phyloP scores from a whole-genome alignment of 2,797 vertebrate genomes.

The Labroides dimidiatus region DNA sequence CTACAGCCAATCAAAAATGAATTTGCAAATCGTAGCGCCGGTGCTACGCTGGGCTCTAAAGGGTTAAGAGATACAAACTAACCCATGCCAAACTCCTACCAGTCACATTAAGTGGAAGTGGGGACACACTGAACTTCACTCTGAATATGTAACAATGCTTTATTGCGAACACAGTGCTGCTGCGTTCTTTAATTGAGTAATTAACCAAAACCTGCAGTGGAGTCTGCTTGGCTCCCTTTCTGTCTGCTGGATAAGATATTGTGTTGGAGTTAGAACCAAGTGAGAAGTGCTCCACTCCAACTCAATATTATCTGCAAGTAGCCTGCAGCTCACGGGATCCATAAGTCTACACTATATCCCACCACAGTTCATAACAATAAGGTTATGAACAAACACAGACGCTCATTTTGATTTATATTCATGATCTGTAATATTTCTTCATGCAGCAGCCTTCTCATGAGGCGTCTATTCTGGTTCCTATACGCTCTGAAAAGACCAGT shows the following conservation, averaged over 20 bases:
- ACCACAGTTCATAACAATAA: conserved; percentile 43
- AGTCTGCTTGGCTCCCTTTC: conserved; percentile 16
- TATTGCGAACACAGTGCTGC: conserved; percentile 53
- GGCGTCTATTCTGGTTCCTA: conserved; percentile 9
- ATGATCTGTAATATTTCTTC: conserved; percentile 30
- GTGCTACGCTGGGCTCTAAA: too few relatives aligned
- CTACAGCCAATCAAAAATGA: too few relatives aligned
- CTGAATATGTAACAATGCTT: conserved; percentile 41
- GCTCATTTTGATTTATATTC: conserved; percentile 25
- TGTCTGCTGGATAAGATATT: conserved; percentile 39
- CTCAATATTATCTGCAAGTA: conserved; percentile 20
- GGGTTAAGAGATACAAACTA: conserved; percentile 19
- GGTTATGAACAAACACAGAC: conserved; percentile 34
- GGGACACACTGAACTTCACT: conserved; percentile 20
- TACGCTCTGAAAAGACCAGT: conserved; percentile 2
- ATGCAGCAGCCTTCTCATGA: neutral
- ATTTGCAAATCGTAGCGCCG: too few relatives aligned
- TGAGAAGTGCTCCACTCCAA: conserved; percentile 8
- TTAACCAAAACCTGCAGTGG: conserved; percentile 51
- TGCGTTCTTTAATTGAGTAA: conserved; percentile 51
- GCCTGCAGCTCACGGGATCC: conserved; percentile 24
- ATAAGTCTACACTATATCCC: conserved; percentile 9
- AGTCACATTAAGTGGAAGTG: conserved; percentile 44
- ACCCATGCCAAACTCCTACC: conserved; percentile 16
- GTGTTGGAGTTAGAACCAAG: conserved; percentile 22